Percentiles rank a stretch among this genome's conserved stretches.
Evolutionary conservation across 1,140 invertebrate genomes (phyloP).

Genomic region (Meloidogyne chitwoodi): DNA sequence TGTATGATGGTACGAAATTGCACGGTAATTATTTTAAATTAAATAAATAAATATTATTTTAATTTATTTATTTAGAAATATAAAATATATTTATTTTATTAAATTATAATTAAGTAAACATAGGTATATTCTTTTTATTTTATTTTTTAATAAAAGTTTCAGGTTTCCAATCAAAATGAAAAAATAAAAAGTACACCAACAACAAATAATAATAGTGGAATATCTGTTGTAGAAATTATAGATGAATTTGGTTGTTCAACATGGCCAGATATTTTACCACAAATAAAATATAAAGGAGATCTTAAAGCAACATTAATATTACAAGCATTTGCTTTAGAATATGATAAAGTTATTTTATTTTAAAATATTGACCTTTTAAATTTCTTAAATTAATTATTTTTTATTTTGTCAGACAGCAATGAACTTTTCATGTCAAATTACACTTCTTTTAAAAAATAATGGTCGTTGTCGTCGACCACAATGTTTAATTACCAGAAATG

Average conservation of each 20-base stretch:
- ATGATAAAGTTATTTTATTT: conserved; percentile 41
- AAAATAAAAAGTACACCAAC: not conserved
- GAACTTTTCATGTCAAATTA: conserved; percentile 48
- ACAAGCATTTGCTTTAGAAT: conserved; percentile 48
- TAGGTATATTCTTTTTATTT: not conserved
- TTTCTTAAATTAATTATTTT: not conserved
- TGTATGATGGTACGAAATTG: conserved; percentile 55
- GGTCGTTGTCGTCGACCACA: conserved; percentile 46
- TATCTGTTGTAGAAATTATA: conserved; percentile 40
- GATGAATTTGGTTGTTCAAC: conserved; percentile 51
- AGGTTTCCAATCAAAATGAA: not conserved
- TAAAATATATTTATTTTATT: not conserved
- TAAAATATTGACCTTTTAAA: too few species aligned
- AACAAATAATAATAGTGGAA: not conserved
- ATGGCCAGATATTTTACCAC: conserved; percentile 41
- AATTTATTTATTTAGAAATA: not conserved
- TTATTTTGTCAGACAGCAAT: conserved; percentile 47
- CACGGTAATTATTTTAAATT: conserved; percentile 37
- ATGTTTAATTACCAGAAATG: conserved; percentile 21
- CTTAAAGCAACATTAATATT: conserved; percentile 35
- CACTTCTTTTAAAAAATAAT: conserved; percentile 45
- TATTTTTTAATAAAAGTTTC: not conserved
- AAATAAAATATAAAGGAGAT: conserved; percentile 40
- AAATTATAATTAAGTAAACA: not conserved
- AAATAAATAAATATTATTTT: not conserved